Conservation (phyloP, 2,113 vertebrate species). For the Phyllostomus hastatus region DNA sequence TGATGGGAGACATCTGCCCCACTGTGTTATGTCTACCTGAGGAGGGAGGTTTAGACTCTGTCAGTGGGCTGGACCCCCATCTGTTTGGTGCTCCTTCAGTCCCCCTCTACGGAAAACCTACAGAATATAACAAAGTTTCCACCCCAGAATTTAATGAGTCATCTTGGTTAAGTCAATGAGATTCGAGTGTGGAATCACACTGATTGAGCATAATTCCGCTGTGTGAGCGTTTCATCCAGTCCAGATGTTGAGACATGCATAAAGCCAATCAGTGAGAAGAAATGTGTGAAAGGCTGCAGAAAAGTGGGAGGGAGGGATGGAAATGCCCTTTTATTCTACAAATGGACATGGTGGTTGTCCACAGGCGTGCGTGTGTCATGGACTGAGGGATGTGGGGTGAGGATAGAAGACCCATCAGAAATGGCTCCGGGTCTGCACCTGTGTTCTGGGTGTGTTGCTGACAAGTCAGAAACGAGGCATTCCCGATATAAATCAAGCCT, state of each 20-base stretch:
- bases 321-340: not conserved
- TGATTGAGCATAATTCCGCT: not conserved
- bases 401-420: not conserved
- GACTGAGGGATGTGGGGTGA: not conserved
- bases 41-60: not conserved
- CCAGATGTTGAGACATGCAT: not conserved
- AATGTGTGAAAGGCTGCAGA: not conserved
- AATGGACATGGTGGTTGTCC: not conserved
- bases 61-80: conserved; percentile 22
- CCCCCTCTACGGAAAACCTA: conserved; percentile 20
- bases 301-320: not conserved
- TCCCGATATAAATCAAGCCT: not conserved
- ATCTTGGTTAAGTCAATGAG: not conserved
- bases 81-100: conserved; percentile 25
- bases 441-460: not conserved
- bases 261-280: not conserved
- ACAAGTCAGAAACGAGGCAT: not conserved
- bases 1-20: conserved; percentile 21
- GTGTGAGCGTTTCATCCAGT: not conserved
- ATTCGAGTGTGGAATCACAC: not conserved
- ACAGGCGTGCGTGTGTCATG: not conserved
- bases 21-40: not conserved
- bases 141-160: not conserved
- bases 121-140: accelerated
- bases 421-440: not conserved